Percentiles rank a stretch among this genome's conserved stretches.
Conservation (phyloP, 2,888 invertebrate species). For the Apamea anceps region DNA sequence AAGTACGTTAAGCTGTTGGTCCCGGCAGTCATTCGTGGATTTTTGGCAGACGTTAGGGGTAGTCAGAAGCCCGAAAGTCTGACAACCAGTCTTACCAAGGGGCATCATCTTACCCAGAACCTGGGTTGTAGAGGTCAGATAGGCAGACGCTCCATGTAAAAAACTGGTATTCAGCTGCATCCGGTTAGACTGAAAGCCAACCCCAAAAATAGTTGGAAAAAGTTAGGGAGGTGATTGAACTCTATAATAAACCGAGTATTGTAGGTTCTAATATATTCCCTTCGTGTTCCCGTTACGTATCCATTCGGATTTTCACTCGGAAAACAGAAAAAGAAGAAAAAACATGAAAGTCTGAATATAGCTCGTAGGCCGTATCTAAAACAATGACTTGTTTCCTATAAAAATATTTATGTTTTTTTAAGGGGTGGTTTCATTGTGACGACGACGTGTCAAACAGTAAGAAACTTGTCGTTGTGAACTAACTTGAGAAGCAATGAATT, state of each 20-base stretch:
- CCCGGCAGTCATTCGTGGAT: not conserved
- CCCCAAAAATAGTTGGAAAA: too few species aligned
- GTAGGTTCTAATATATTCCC: not conserved
- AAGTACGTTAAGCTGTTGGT: not conserved
- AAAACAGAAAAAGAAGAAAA: conserved; percentile 6
- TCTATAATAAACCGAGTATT: not conserved
- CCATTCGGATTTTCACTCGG: not conserved
- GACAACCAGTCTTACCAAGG: not conserved
- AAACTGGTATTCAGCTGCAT: too few species aligned
- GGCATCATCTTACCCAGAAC: too few species aligned
- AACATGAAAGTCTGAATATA: conserved; percentile 5
- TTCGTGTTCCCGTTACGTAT: not conserved
- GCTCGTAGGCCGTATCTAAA: conserved; percentile 10
- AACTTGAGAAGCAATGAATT: not conserved
- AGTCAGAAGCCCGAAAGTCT: not conserved
- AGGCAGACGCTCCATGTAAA: too few species aligned
- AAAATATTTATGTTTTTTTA: conserved; percentile 49
- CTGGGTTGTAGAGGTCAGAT: too few species aligned
- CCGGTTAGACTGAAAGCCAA: too few species aligned
- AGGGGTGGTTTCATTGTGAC: conserved; percentile 27
- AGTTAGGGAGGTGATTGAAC: not conserved
- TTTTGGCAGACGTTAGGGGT: not conserved
- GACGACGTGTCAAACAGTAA: not conserved
- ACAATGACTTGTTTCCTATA: conserved; percentile 41
- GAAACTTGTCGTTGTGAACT: not conserved